Percentiles rank a stretch among this genome's conserved stretches.
Conservation (phyloP, 1,140 invertebrate genomes). For the Trichoplusia ni region DNA sequence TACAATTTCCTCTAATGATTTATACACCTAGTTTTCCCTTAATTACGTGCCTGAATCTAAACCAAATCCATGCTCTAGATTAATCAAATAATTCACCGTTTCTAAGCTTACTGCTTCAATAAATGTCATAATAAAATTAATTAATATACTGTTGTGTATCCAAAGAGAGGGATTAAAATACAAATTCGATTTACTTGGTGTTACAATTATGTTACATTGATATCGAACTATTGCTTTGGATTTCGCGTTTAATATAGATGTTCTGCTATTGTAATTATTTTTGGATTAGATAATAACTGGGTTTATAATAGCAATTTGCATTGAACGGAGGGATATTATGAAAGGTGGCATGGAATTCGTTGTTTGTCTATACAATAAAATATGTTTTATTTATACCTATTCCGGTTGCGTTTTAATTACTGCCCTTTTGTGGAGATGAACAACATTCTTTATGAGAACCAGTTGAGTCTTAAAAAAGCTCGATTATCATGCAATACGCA, state of each 20-base stretch:
- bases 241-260: neutral
- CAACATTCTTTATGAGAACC: too few relatives aligned
- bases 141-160: conserved; percentile 16
- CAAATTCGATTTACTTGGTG: conserved; percentile 9
- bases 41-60: conserved; percentile 15
- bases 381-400: too few relatives aligned
- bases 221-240: neutral
- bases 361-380: too few relatives aligned
- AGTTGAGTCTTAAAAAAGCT: too few relatives aligned
- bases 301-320: too few relatives aligned
- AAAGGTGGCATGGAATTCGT: too few relatives aligned
- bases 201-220: neutral
- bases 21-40: conserved; percentile 26
- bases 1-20: conserved; percentile 41
- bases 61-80: neutral
- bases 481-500: too few relatives aligned
- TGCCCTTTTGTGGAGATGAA: too few relatives aligned
- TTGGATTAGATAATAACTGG: too few relatives aligned
- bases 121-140: conserved; percentile 31
- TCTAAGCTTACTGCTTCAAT: conserved; percentile 12
- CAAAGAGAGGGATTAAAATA: conserved; percentile 14
- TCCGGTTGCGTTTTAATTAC: too few relatives aligned
- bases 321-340: too few relatives aligned
- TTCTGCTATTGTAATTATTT: too few relatives aligned
- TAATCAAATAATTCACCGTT: conserved; percentile 22